A percentile compares a stretch with the other conserved stretches of the same genome.
Conservation (phyloP, 1,140 invertebrate species). For the Heliconius eleuchia region DNA sequence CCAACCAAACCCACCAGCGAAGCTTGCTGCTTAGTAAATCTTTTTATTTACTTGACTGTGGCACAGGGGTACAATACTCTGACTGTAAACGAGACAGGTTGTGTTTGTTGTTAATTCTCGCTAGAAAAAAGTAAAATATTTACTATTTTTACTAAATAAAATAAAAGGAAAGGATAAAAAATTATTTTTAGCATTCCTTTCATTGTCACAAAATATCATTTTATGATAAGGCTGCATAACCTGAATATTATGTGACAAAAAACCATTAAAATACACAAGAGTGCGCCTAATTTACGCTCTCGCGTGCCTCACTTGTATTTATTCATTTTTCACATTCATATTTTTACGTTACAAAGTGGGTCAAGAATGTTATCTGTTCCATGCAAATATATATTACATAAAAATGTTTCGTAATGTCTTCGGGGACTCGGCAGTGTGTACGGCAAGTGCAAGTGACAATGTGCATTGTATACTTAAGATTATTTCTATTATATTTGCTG, state of each 20-base stretch:
- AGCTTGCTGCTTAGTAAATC: no score
- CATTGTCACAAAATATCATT: neutral
- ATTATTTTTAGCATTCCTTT: neutral
- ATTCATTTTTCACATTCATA: slow-evolving; percentile 18
- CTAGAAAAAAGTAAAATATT: no score
- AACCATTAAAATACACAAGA: slow-evolving; percentile 19
- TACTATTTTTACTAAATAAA: no score
- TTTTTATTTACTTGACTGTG: no score
- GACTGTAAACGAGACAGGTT: neutral
- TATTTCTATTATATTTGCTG: no score
- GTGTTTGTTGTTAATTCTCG: neutral
- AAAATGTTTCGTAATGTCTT: neutral
- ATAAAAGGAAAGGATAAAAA: no score
- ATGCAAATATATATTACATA: slow-evolving; percentile 9
- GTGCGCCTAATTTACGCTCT: slow-evolving; percentile 25
- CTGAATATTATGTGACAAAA: slow-evolving; percentile 1
- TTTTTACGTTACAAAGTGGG: slow-evolving; percentile 20
- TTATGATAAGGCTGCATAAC: slow-evolving; percentile 1
- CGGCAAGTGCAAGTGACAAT: neutral
- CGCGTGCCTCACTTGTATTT: slow-evolving; percentile 14
- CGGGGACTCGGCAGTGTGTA: neutral
- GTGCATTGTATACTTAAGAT: no score
- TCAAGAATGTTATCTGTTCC: slow-evolving; percentile 18
- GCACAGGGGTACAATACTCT: no score
- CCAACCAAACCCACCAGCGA: no score